Conservation (phyloP, 2,113 vertebrate species). For the Corythornis vintsioides region DNA sequence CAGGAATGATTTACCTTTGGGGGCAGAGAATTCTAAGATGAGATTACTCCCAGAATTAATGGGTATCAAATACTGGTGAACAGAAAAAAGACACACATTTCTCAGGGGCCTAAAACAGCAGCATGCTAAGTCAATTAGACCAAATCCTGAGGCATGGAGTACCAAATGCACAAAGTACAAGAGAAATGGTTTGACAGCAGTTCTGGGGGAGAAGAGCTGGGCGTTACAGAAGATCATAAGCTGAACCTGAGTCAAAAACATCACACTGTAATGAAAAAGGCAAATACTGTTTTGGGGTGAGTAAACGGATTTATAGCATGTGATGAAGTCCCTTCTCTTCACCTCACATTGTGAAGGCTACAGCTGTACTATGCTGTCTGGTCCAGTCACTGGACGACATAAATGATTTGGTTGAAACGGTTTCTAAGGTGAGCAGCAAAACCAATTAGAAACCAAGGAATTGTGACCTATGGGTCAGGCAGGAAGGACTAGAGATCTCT, state of each 20-base stretch:
- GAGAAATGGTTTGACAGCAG: not conserved
- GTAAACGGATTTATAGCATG: not conserved
- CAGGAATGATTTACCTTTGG: not conserved
- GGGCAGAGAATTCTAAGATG: not conserved
- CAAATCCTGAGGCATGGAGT: not conserved
- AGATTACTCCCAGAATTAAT: not conserved
- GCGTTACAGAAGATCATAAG: not conserved
- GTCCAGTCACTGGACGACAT: not conserved
- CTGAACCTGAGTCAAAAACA: not conserved
- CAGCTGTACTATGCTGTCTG: not conserved
- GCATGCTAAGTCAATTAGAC: not conserved
- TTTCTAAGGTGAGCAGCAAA: not conserved
- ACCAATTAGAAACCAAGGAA: not conserved
- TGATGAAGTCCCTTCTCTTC: not conserved
- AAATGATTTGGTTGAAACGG: not conserved
- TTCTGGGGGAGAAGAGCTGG: not conserved
- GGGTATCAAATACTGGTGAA: not conserved
- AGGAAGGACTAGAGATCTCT: not conserved
- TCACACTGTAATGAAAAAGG: not conserved
- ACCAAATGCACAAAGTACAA: not conserved
- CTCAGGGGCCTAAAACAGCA: not conserved
- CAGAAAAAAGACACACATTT: not conserved
- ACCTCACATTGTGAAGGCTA: not conserved
- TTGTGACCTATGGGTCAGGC: not conserved
- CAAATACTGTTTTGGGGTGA: not conserved